Base-by-base conservation (phyloP, 2,797 vertebrate species). In the Poeciliopsis presidionis region DNA sequence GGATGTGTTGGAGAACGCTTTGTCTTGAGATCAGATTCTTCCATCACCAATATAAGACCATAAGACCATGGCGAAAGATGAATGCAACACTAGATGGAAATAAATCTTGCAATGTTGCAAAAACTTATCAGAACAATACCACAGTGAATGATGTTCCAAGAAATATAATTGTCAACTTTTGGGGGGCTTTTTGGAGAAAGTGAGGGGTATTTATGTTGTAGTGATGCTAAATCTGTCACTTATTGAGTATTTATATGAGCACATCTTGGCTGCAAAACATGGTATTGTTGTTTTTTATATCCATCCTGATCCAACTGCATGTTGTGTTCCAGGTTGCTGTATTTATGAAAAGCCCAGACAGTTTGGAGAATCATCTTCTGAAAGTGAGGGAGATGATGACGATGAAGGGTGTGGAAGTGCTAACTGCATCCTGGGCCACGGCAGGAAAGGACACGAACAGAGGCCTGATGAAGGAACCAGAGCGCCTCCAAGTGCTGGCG, bases 341-440 rank as follows among this genome's bases (percentile, higher is more conserved):
- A 94, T 98, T 86, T 98, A 98, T 20, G 97, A 98, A 94, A 98
- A 98, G 91, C 97, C 97, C 0, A 91, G 95, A 51, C 96, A 97
- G 84, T 98, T 98, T 12, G 97, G 97, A 4, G 97, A 98, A 88
- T 98, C 97, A 20, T 98, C 97, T 14, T 97, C 97, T 0, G 97
- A 98, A 88, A 98, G 97, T 2, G 97, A 98, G 76, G 97, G 97
- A 0, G 97, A 98, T 0, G 97, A 98, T 0, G 96, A 97, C 0
- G 96, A 97, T 0, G 97, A 97, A 81, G 97, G 97, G 73, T 98
- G 97, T 7, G 97, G 97, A 43, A 98, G 97, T 2, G 96, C 96
- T 45, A 96, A 98, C 90, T 98, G 97, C 79, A 95, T 98, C 81
- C 93, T 97, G 75, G 97, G 97, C 78, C 97, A 98, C 74, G 95